phyloP scores from a whole-genome alignment of 2,888 invertebrate species.

The Cerceris rybyensis region DNA sequence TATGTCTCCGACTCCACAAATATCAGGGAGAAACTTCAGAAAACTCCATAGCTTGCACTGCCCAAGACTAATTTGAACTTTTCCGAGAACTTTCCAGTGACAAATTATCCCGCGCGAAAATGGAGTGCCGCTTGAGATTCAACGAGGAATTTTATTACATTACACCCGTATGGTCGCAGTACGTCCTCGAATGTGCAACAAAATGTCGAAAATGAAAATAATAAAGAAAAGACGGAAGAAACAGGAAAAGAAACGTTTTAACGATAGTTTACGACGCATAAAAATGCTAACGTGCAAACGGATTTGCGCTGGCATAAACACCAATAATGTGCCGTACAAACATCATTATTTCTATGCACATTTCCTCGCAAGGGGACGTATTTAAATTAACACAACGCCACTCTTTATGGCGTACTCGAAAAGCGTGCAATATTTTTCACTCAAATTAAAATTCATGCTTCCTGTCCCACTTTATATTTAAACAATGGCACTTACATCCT shows the following conservation, averaged over 20 bases:
- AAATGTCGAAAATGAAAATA: neutral
- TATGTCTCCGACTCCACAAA: conserved; percentile 11
- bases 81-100: conserved; percentile 55
- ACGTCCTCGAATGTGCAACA: neutral
- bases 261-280: conserved; percentile 23
- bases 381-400: conserved; percentile 21
- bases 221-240: neutral
- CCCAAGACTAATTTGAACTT: conserved; percentile 62
- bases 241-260: conserved; percentile 45
- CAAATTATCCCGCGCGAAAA: conserved; percentile 61
- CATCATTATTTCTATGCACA: conserved; percentile 40
- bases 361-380: conserved; percentile 13
- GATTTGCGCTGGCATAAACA: conserved; percentile 41
- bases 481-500: neutral
- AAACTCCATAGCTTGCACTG: conserved; percentile 36
- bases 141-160: conserved; percentile 60
- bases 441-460: conserved; percentile 45
- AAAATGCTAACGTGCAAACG: conserved; percentile 46
- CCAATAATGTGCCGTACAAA: conserved; percentile 45
- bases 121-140: conserved; percentile 58
- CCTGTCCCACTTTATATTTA: conserved; percentile 4
- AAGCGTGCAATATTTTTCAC: conserved; percentile 37
- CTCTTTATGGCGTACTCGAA: conserved; percentile 18
- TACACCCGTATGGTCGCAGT: conserved; percentile 23
- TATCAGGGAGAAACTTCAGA: conserved; percentile 43